A percentile compares a stretch with the other conserved stretches of the same genome.
These are phyloP conservation scores for Limosa lapponica DNA, from an alignment of 2,797 vertebrate species.

Conservation along the genomic window DNA sequence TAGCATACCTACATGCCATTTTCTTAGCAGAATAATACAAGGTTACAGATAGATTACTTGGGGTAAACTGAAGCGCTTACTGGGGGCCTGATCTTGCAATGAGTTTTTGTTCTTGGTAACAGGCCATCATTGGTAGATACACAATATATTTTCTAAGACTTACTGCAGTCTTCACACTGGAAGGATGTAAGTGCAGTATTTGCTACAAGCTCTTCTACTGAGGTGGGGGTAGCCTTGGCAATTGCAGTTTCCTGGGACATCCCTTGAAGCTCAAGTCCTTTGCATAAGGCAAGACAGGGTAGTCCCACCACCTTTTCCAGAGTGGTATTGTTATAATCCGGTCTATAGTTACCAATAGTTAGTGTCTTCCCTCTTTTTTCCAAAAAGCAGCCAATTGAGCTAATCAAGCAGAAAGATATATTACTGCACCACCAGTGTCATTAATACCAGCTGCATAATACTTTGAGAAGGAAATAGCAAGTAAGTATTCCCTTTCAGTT, in stretches of 20 bases:
- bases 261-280: not conserved
- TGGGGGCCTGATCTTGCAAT: not conserved
- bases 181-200: not conserved
- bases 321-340: not conserved
- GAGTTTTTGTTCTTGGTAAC: not conserved
- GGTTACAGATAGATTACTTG: not conserved
- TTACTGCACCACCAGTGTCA: not conserved
- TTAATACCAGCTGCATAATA: not conserved
- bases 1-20: not conserved
- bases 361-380: not conserved
- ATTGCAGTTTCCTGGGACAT: not conserved
- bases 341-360: not conserved
- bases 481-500: not conserved
- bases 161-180: not conserved
- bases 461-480: not conserved
- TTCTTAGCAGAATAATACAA: not conserved
- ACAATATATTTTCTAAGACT: not conserved
- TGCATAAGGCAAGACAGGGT: not conserved
- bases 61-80: not conserved
- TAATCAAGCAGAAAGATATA: not conserved
- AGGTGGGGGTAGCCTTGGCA: not conserved
- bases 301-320: not conserved
- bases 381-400: not conserved
- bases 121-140: not conserved
- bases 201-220: not conserved